Conservation (phyloP, 2,113 vertebrate species). For the Peromyscus maniculatus region DNA sequence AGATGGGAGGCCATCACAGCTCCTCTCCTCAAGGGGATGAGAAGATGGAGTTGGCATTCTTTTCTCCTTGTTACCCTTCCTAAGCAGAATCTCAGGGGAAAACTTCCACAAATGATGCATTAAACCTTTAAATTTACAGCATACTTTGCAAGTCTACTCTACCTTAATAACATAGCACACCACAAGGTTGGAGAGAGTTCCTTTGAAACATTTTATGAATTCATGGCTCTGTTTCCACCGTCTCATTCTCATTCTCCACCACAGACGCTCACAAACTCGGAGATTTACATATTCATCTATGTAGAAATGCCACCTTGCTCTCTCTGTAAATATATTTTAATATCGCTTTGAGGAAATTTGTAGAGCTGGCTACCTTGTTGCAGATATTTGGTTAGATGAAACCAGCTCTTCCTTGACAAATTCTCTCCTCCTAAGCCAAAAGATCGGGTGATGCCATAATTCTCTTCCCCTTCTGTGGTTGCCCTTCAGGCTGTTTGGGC, state of each 20-base stretch:
- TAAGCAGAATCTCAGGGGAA: constrained; percentile 71
- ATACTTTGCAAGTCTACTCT: constrained; percentile 74
- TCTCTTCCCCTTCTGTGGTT: constrained; percentile 7
- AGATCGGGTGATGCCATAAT: constrained; percentile 30
- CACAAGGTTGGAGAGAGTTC: constrained; percentile 66
- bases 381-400: constrained; percentile 71
- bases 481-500: neutral
- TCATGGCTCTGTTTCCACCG: constrained; percentile 68
- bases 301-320: constrained; percentile 70
- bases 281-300: constrained; percentile 78
- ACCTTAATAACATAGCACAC: constrained; percentile 76
- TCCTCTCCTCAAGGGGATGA: constrained; percentile 20
- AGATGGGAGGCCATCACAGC: neutral
- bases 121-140: constrained; percentile 80
- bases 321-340: constrained; percentile 76
- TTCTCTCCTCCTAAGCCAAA: constrained; percentile 47
- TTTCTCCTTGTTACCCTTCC: constrained; percentile 69
- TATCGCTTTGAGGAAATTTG: constrained; percentile 76
- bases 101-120: constrained; percentile 79
- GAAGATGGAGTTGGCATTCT: constrained; percentile 1
- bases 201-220: constrained; percentile 79
- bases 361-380: constrained; percentile 74
- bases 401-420: constrained; percentile 58
- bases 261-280: constrained; percentile 69
- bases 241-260: constrained; percentile 77